Evolutionary conservation across 1,140 invertebrate genomes (phyloP).

Genomic region (Hylaeus volcanicus): DNA sequence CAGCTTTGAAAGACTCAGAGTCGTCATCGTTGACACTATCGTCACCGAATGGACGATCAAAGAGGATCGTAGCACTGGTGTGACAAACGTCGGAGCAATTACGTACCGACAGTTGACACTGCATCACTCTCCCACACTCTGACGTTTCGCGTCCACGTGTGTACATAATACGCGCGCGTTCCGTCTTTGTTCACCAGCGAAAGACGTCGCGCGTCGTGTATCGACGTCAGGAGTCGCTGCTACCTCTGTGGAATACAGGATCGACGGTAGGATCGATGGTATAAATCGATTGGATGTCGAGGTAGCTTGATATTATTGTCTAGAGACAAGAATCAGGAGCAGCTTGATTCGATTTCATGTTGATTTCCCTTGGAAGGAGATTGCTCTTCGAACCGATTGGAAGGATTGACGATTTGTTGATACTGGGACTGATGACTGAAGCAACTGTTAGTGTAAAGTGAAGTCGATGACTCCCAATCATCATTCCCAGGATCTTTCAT

Average conservation of each 20-base stretch:
- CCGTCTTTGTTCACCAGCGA: conserved; percentile 10
- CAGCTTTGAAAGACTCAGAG: too few species aligned
- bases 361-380: too few species aligned
- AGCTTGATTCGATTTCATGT: neutral
- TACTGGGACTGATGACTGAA: too few species aligned
- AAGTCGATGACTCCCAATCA: too few species aligned
- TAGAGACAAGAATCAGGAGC: neutral
- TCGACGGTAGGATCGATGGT: neutral
- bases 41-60: neutral
- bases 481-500: too few species aligned
- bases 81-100: conserved; percentile 65
- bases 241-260: conserved; percentile 10
- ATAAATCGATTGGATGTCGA: conserved; percentile 7
- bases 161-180: conserved; percentile 7
- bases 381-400: neutral
- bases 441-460: too few species aligned
- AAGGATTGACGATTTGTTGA: neutral
- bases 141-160: neutral
- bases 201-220: conserved; percentile 3
- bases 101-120: conserved; percentile 56
- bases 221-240: conserved; percentile 1
- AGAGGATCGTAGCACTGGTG: conserved; percentile 27
- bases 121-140: neutral
- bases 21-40: conserved; percentile 26
- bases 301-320: neutral